These are phyloP conservation scores for Hecatera dysodea DNA, from an alignment of 2,888 invertebrate species.

Conservation along the genomic window DNA sequence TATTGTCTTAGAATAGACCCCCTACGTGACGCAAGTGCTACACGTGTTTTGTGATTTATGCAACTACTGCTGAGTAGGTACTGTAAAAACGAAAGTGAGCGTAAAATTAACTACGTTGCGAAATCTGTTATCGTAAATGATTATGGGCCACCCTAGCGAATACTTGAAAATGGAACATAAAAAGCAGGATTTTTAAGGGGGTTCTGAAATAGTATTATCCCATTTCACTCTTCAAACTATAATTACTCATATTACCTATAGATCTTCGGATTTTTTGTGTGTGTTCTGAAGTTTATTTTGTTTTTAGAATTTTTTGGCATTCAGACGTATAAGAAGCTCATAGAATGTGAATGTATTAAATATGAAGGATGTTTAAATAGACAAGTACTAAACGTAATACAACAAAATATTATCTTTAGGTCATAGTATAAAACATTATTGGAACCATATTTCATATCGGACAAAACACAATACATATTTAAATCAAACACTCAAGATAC, in stretches of 20 bases:
- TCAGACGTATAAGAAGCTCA: slow-evolving; percentile 5
- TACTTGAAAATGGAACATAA: slow-evolving; percentile 55
- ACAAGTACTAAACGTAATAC: slow-evolving; percentile 14
- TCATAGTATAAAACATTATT: slow-evolving; percentile 45
- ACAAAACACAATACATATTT: slow-evolving; percentile 65
- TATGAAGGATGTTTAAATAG: slow-evolving; percentile 23
- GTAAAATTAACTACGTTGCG: slow-evolving; percentile 63
- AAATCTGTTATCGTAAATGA: slow-evolving; percentile 56
- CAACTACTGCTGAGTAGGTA: slow-evolving; percentile 54
- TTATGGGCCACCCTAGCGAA: slow-evolving; percentile 62
- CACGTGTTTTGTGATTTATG: slow-evolving; percentile 67
- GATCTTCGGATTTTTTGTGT: slow-evolving; percentile 15
- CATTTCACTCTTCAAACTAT: slow-evolving; percentile 38
- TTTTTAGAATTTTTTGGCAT: slow-evolving; percentile 28
- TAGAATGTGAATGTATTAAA: slow-evolving; percentile 20
- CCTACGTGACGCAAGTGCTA: slow-evolving; percentile 69
- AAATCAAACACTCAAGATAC: slow-evolving; percentile 74
- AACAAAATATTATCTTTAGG: slow-evolving; percentile 30
- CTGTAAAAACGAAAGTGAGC: slow-evolving; percentile 64
- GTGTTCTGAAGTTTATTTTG: slow-evolving; percentile 22
- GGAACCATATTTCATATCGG: slow-evolving; percentile 45
- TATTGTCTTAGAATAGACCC: slow-evolving; percentile 88
- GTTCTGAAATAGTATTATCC: slow-evolving; percentile 12
- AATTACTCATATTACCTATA: slow-evolving; percentile 22
- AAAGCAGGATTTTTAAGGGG: slow-evolving; percentile 22